These are phyloP conservation scores for Aulostomus chinensis DNA, from an alignment of 2,797 vertebrate species.

Conservation along the genomic window DNA sequence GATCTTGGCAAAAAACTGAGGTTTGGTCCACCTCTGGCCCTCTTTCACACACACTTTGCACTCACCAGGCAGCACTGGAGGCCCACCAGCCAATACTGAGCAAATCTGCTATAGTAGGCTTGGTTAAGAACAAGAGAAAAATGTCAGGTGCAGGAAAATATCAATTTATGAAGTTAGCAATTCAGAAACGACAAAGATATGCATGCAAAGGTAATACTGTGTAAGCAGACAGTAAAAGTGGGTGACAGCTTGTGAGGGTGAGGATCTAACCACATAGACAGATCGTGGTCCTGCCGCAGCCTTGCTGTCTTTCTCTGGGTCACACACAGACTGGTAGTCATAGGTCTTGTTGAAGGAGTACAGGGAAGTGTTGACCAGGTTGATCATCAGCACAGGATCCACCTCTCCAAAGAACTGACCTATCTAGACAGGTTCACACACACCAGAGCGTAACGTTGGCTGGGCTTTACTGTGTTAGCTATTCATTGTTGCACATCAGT, in stretches of 20 bases:
- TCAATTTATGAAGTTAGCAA: not conserved
- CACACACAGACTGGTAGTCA: slow-evolving; percentile 96
- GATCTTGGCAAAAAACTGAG: too few species aligned
- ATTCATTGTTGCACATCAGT: not conserved
- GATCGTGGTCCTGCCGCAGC: slow-evolving; percentile 91
- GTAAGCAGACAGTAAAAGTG: not conserved
- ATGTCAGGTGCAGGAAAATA: too few species aligned
- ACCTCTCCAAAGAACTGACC: slow-evolving; percentile 98
- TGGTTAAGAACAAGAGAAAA: too few species aligned
- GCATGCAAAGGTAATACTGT: not conserved
- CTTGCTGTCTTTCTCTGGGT: slow-evolving; percentile 91
- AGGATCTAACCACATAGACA: slow-evolving; percentile 86
- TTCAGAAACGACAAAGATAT: not conserved
- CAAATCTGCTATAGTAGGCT: slow-evolving; percentile 94
- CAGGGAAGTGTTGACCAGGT: slow-evolving; percentile 90
- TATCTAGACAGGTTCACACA: slow-evolving; percentile 78
- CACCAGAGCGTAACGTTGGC: not conserved
- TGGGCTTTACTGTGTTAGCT: not conserved
- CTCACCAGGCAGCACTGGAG: slow-evolving; percentile 94
- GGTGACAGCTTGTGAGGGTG: too few species aligned
- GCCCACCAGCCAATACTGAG: slow-evolving; percentile 97
- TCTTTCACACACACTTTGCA: slow-evolving; percentile 10
- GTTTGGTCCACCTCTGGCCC: too few species aligned
- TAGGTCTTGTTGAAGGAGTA: slow-evolving; percentile 97
- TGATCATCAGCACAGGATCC: slow-evolving; percentile 93